Conservation (phyloP, 2,113 vertebrate genomes). For the Neoarius graeffei region DNA sequence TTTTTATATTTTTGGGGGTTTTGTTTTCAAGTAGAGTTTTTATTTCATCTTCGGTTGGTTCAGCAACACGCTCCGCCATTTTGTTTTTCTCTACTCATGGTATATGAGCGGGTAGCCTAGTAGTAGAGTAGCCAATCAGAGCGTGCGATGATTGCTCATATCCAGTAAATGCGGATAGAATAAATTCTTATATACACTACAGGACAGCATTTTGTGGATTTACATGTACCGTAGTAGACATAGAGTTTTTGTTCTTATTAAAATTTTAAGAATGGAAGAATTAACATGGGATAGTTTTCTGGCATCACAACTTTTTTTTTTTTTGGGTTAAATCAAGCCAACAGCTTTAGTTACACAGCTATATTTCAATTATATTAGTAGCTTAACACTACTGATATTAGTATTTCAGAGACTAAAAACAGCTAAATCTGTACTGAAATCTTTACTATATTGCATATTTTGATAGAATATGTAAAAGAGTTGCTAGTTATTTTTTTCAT, state of each 20-base stretch:
- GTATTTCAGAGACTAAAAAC: neutral
- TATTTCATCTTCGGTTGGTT: no score
- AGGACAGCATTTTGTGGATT: neutral
- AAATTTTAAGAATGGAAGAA: neutral
- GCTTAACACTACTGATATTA: neutral
- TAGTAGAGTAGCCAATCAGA: no score
- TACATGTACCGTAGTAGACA: neutral
- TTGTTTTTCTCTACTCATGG: no score
- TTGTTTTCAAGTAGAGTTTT: no score
- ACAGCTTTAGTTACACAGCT: neutral
- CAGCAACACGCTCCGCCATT: no score
- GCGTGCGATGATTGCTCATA: no score
- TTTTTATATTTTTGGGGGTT: no score
- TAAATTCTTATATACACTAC: neutral
- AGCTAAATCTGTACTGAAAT: neutral
- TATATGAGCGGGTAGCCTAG: no score
- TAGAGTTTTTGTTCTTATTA: neutral
- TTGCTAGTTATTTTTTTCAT: neutral
- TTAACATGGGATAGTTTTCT: neutral
- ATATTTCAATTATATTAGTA: neutral
- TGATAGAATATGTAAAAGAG: neutral
- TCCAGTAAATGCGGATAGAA: no score
- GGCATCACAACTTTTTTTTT: neutral
- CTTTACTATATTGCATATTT: neutral
- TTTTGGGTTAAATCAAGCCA: neutral